Percentiles rank a stretch among this genome's conserved stretches.
These are phyloP conservation scores for Diarsia rubi DNA, from an alignment of 2,888 invertebrate genomes.

Conservation along the genomic window DNA sequence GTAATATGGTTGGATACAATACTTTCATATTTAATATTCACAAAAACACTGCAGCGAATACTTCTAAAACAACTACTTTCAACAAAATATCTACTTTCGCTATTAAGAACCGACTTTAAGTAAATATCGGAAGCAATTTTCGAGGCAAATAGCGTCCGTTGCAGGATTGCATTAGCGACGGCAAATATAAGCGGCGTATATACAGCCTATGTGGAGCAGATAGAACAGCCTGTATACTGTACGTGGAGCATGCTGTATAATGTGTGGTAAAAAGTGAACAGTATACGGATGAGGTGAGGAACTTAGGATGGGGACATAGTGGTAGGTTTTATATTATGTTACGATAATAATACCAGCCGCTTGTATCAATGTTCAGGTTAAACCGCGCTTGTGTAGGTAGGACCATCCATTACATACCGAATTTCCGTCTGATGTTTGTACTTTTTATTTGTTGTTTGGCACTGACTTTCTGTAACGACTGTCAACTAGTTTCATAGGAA, in stretches of 20 bases:
- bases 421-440: too few species aligned
- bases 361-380: too few species aligned
- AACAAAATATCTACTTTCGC: constrained; percentile 39
- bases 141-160: constrained; percentile 72
- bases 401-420: too few species aligned
- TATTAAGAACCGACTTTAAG: constrained; percentile 51
- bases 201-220: constrained; percentile 25
- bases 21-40: background rate
- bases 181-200: constrained; percentile 61
- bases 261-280: constrained; percentile 70
- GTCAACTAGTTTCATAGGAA: too few species aligned
- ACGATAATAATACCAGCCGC: too few species aligned
- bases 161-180: constrained; percentile 72
- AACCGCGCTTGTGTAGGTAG: too few species aligned
- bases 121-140: constrained; percentile 74
- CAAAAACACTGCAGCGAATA: background rate
- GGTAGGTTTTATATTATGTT: too few species aligned
- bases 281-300: constrained; percentile 67
- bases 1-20: background rate
- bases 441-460: too few species aligned
- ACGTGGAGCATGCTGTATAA: constrained; percentile 28
- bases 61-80: constrained; percentile 7
- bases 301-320: constrained; percentile 42
- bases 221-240: constrained; percentile 42
- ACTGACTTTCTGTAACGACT: too few species aligned